Conservation (phyloP, 2,888 invertebrate species). For the Piscicola geometra region DNA sequence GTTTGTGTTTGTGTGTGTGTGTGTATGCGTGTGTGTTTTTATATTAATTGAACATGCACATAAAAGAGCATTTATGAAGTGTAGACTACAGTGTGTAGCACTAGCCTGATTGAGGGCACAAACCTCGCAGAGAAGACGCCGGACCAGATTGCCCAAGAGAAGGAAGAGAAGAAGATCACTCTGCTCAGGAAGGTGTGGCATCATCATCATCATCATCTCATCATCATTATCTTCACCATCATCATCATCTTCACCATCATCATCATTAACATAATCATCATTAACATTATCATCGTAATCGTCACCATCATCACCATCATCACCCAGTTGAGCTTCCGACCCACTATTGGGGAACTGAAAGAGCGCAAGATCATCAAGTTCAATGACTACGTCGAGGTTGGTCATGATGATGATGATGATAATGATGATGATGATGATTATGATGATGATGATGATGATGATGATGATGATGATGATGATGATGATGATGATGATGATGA, state of each 20-base stretch:
- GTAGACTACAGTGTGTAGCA: no score
- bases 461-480: constrained; percentile 10
- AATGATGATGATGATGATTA: no score
- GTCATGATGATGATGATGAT: constrained; percentile 10
- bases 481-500: constrained; percentile 21
- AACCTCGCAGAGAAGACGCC: constrained; percentile 53
- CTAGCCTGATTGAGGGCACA: no score
- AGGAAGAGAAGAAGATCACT: constrained; percentile 89
- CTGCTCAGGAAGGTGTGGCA: constrained; percentile 72
- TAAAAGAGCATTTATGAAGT: no score
- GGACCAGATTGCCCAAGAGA: constrained; percentile 85
- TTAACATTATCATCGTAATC: no score
- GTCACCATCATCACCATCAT: no score
- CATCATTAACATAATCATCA: no score
- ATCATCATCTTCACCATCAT: no score
- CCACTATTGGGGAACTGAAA: constrained; percentile 94
- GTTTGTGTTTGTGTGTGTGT: not conserved
- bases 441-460: constrained; percentile 7
- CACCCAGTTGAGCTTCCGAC: constrained; percentile 73
- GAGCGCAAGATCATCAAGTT: constrained; percentile 99
- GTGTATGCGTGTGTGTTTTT: not conserved
- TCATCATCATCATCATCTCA: not conserved
- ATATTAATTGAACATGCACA: no score
- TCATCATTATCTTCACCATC: no score
- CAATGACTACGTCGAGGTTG: constrained; percentile 93